phyloP scores from a whole-genome alignment of 2,113 vertebrate species.

The Seriola quinqueradiata region DNA sequence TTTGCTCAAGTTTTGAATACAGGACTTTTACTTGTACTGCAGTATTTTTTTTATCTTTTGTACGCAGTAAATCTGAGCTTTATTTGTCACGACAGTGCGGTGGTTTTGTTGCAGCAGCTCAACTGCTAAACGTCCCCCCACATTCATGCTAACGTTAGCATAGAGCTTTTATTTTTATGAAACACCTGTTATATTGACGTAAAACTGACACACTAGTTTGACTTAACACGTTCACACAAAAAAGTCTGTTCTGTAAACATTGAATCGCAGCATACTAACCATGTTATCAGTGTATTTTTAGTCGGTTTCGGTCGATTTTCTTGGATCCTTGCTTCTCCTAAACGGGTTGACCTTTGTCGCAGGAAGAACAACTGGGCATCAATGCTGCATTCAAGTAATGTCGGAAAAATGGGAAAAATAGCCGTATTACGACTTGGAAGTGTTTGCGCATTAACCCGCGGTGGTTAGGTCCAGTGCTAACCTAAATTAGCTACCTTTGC shows the following conservation, averaged over 20 bases:
- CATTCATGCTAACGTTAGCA: conserved; percentile 62
- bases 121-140: conserved; percentile 24
- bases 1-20: background rate
- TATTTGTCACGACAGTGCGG: background rate
- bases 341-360: conserved; percentile 54
- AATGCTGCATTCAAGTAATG: background rate
- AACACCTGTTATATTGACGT: background rate
- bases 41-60: background rate
- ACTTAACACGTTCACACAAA: background rate
- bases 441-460: too few relatives aligned
- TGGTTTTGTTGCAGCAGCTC: conserved; percentile 6
- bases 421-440: too few relatives aligned
- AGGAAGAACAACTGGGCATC: conserved; percentile 60
- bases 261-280: conserved; percentile 47
- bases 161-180: background rate
- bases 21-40: background rate
- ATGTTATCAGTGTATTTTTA: conserved; percentile 39
- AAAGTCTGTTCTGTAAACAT: fast-evolving
- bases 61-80: background rate
- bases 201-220: background rate
- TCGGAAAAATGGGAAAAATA: background rate
- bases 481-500: too few relatives aligned
- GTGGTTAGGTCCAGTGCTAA: too few relatives aligned
- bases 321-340: background rate
- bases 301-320: conserved; percentile 35